Evolutionary conservation across 2,113 vertebrate genomes (phyloP).

Genomic region (Stomatorhinus ivindoensis): DNA sequence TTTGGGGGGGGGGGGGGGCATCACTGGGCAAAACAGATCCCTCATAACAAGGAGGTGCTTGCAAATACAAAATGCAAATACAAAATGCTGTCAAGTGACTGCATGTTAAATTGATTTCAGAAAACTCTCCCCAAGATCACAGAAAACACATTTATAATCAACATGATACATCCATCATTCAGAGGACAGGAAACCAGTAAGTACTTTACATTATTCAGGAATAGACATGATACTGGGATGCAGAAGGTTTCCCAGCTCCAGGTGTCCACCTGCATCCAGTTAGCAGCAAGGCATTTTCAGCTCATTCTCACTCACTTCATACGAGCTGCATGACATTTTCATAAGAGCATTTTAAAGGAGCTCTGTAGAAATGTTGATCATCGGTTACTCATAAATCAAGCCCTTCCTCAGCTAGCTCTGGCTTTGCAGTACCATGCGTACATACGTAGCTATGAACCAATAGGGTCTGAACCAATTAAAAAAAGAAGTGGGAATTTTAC

Average conservation of each 20-base stretch:
- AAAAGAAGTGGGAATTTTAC: conserved; percentile 15
- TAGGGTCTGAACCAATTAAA: conserved; percentile 50
- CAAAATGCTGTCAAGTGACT: background rate
- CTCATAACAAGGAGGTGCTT: background rate
- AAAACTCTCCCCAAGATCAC: background rate
- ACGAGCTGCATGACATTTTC: conserved; percentile 1
- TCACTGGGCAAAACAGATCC: background rate
- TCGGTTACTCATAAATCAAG: conserved; percentile 5
- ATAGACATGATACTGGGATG: background rate
- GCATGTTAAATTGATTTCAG: conserved; percentile 6
- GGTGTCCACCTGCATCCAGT: background rate
- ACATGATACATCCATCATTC: background rate
- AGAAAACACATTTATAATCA: conserved; percentile 1
- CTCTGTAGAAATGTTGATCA: conserved; percentile 4
- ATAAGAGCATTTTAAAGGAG: conserved; percentile 3
- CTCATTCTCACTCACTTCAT: background rate
- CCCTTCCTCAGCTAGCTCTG: conserved; percentile 37
- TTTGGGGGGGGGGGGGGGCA: background rate
- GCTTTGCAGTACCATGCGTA: background rate
- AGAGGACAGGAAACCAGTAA: background rate
- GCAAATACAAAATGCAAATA: background rate
- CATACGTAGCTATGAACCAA: conserved; percentile 37
- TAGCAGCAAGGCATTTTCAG: background rate
- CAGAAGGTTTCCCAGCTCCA: background rate
- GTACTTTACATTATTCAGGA: background rate